These are phyloP conservation scores for Euproctis similis DNA, from an alignment of 2,888 invertebrate species.

Conservation along the genomic window DNA sequence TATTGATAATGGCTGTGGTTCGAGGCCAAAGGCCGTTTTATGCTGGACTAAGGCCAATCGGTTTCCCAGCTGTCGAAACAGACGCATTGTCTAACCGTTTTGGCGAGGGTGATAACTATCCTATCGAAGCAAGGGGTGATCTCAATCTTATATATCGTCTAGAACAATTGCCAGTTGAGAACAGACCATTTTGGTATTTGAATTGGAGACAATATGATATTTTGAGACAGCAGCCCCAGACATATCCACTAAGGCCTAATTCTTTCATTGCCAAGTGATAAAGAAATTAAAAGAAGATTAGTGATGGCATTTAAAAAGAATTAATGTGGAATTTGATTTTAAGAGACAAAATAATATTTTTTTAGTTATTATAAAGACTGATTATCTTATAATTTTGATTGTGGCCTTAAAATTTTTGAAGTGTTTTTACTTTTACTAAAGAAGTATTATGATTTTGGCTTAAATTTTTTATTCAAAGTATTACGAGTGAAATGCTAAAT, in stretches of 20 bases:
- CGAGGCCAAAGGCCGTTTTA: conserved; percentile 79
- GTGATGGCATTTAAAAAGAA: too few species aligned
- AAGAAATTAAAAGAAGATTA: too few species aligned
- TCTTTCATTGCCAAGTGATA: too few species aligned
- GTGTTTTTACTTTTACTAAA: too few species aligned
- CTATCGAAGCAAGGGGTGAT: conserved; percentile 67
- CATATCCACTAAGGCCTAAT: conserved; percentile 41
- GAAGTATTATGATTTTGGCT: too few species aligned
- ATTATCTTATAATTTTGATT: too few species aligned
- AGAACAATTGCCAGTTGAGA: conserved; percentile 11
- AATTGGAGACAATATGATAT: conserved; percentile 43
- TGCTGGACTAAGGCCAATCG: conserved; percentile 75
- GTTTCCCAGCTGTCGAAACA: conserved; percentile 73
- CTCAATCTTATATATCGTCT: conserved; percentile 16
- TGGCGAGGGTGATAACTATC: conserved; percentile 60
- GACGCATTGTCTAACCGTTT: conserved; percentile 61
- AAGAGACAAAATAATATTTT: too few species aligned
- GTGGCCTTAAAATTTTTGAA: too few species aligned
- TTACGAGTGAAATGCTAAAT: too few species aligned
- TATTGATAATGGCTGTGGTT: conserved; percentile 33
- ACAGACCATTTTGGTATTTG: conserved; percentile 17
- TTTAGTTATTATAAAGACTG: too few species aligned
- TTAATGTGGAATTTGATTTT: too few species aligned
- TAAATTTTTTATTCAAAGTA: too few species aligned
- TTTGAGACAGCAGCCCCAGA: conserved; percentile 45